Conservation (phyloP, 1,140 invertebrate species). For the Agrypnia vestita region DNA sequence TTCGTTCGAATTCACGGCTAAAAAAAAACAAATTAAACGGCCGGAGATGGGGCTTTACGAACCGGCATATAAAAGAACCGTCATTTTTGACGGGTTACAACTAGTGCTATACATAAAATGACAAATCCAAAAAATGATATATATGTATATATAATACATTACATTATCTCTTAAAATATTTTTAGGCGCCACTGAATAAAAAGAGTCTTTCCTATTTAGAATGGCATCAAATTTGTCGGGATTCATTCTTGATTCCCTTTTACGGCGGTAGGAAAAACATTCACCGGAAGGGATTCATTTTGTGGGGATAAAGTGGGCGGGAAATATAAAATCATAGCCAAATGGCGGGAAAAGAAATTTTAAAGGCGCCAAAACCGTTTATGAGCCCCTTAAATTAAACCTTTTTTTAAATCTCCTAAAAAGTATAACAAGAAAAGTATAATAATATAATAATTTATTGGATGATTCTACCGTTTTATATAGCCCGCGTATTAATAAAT, state of each 20-base stretch:
- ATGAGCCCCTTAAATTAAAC: constrained; percentile 44
- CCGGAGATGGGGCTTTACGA: too few relatives aligned
- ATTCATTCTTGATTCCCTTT: constrained; percentile 62
- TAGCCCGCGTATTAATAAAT: too few relatives aligned
- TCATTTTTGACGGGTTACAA: too few relatives aligned
- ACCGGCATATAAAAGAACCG: too few relatives aligned
- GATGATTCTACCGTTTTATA: neutral
- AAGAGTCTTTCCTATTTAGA: constrained; percentile 63
- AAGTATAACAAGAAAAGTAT: neutral
- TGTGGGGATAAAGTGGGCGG: constrained; percentile 60
- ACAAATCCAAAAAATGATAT: too few relatives aligned
- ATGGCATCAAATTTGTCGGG: constrained; percentile 65
- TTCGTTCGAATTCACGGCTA: too few relatives aligned
- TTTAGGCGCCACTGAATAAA: constrained; percentile 64
- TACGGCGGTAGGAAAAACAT: constrained; percentile 59
- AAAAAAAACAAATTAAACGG: too few relatives aligned
- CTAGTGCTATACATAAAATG: too few relatives aligned
- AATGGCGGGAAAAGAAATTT: constrained; percentile 54
- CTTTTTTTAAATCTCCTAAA: constrained; percentile 23
- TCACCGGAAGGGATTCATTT: constrained; percentile 61
- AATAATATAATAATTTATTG: neutral
- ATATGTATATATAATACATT: too few relatives aligned
- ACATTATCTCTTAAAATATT: too few relatives aligned
- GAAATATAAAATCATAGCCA: constrained; percentile 60
- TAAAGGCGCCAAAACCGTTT: constrained; percentile 49